Evolutionary conservation across 2,797 vertebrate species (phyloP), one percentile per base, ranked within the genome.

Genomic region (Xenentodon cancila): DNA sequence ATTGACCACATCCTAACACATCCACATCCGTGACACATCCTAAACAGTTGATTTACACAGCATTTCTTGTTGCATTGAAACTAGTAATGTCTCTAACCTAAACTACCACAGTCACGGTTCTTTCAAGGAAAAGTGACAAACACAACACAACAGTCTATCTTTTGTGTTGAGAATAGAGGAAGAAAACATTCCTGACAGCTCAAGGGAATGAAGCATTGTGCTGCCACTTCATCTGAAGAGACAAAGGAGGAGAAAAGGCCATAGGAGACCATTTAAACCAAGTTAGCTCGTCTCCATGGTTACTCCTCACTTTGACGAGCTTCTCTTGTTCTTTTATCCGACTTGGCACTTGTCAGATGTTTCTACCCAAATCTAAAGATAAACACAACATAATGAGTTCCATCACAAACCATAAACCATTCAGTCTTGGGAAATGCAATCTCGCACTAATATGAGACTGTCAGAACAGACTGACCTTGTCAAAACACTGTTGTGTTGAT

Each of bases 211-310:
- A 73, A 68, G 77, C 62, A 85, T 84, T 87, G 79, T 79, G 65
- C 59, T 75, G 64, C 53, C 0, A 56, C 76, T 81, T 72, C 65
- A 7, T 85, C 65, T 75, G 71, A 75, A 61, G 66, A 85, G 73
- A 88, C 69, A 77, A 73, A 72, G 73, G 59, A 68, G 57, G 64
- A 74, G 73, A 80, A 89, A 82, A 82, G 71, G 71, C 78, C 71
- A 73, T 52, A 9, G 37, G 57, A 79, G 78, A 86, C 73, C 63
- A 81, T 79, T 81, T 82, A 78, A 64, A 80, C 59, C 8, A 59
- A 84, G 75, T 68, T 15, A 25, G 54, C 71, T 74, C 27, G 83
- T 91, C 85, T 80, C 91, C 82, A 90, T 90, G 90, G 87, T 59
- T 86, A 92, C 82, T 84, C 68, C 67, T 75, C 40, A 46, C 53